These are phyloP conservation scores for Lithobates sylvaticus DNA, from an alignment of 2,797 vertebrate genomes.

Conservation along the genomic window DNA sequence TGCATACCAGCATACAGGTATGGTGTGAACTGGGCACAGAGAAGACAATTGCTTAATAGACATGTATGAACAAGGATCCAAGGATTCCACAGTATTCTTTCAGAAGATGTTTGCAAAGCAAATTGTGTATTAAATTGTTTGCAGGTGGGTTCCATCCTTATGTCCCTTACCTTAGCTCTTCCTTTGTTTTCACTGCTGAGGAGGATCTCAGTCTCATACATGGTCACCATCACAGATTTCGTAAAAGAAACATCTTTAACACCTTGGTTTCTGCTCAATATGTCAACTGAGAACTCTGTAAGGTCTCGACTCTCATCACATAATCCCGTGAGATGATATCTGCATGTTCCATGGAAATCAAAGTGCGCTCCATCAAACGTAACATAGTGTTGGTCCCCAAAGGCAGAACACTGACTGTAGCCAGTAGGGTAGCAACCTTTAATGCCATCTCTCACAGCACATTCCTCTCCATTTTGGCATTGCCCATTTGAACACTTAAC, in stretches of 20 bases:
- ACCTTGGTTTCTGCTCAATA: neutral
- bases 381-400: conserved; percentile 77
- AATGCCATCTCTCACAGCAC: conserved; percentile 66
- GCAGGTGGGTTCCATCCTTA: no score
- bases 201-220: conserved; percentile 18
- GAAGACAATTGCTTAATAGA: no score
- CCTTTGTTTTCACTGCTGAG: conserved; percentile 40
- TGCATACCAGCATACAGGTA: no score
- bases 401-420: conserved; percentile 74
- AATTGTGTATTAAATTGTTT: no score
- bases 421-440: conserved; percentile 72
- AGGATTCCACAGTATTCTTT: no score
- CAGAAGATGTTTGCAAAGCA: no score
- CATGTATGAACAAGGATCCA: no score
- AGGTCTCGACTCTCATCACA: conserved; percentile 63
- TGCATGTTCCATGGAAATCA: conserved; percentile 79
- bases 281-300: conserved; percentile 23
- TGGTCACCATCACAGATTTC: conserved; percentile 18
- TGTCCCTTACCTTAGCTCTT: conserved; percentile 67
- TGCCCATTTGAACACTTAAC: conserved; percentile 71
- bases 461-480: conserved; percentile 74
- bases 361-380: conserved; percentile 77
- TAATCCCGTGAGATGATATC: conserved; percentile 74
- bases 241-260: neutral
- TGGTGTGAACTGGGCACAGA: no score